Base-by-base conservation (phyloP, 1,140 invertebrate species). In the Scaptomyza montana region DNA sequence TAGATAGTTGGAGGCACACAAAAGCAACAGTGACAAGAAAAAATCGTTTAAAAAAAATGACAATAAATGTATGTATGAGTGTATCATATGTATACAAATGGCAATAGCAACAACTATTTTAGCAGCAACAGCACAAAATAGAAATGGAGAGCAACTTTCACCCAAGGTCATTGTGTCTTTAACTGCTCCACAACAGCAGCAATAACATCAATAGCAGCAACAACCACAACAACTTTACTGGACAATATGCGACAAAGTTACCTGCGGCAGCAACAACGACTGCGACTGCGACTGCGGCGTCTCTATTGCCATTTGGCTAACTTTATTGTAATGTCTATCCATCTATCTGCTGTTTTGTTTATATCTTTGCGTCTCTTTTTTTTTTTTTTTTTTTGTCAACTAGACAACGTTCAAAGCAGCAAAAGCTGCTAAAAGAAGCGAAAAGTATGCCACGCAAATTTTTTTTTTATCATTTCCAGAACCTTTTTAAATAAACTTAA, bases 161-260 rank as follows among this genome's bases (percentile, higher is more conserved):
- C 87, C 87, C 87, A 90, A 90, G 87, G 87, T 90, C 87, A 90
- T 90, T 90, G 87, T 90, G 87, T 90, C 79, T 90, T 90, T 89
- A 87, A 87, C 87, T 78, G 81, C 86, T 78, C 75, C 70, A 80
- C 67, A 66, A 43, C 68, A 36, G 49, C 67, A 39, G 10, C 61
- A 67, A 33, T 56, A 53, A 6, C 63, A 33, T 9, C 57, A 68
- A 1, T 62, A 43, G 13, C 61, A 65, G 19, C 46, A 33, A 13
- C 57, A 61, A 5, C 63, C 19, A 51, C 64, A 33, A 10, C 45
- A 21, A 12, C 65, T 51, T 2, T 57, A 46, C 56, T 70, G 70
- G 70, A 73, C 70, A 73, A 73, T 73, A 73, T 73, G 64, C 70
- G 70, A 68, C 70, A 67, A 61, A 61, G 64, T 55, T 66, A 36